These are phyloP conservation scores for Acanthosoma haemorrhoidale DNA, from an alignment of 2,888 invertebrate genomes.

Conservation along the genomic window DNA sequence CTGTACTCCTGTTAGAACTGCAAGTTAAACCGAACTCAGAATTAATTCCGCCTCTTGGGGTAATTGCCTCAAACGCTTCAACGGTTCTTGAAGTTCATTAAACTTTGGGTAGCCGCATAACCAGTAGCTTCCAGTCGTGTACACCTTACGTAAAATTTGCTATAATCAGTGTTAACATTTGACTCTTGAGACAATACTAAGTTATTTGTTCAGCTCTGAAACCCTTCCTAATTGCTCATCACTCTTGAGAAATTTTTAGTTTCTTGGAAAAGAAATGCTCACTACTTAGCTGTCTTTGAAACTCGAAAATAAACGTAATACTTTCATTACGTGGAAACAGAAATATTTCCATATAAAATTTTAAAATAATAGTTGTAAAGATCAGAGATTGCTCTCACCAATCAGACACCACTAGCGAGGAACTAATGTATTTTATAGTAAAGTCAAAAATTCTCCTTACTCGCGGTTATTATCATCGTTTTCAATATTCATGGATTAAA, in stretches of 20 bases:
- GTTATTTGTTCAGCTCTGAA: not conserved
- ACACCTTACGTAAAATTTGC: not conserved
- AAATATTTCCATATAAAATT: too few species aligned
- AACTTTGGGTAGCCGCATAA: not conserved
- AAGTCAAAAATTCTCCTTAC: too few species aligned
- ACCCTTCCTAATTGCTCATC: not conserved
- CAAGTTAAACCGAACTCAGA: constrained; percentile 1
- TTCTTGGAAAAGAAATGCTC: not conserved
- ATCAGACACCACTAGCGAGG: too few species aligned
- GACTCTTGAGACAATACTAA: not conserved
- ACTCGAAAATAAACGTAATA: too few species aligned
- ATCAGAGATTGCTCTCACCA: too few species aligned
- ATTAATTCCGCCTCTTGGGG: not conserved
- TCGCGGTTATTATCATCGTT: too few species aligned
- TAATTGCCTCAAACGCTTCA: not conserved
- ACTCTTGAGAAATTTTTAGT: not conserved
- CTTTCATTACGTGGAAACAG: too few species aligned
- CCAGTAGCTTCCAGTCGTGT: not conserved
- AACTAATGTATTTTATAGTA: too few species aligned
- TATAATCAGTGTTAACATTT: too few species aligned
- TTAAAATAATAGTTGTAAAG: too few species aligned
- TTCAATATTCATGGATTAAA: too few species aligned
- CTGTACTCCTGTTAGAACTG: not conserved
- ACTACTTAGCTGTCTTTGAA: not conserved
- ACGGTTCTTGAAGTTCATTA: not conserved